Conservation (phyloP, 2,888 invertebrate species). For the Tipula confusa region DNA sequence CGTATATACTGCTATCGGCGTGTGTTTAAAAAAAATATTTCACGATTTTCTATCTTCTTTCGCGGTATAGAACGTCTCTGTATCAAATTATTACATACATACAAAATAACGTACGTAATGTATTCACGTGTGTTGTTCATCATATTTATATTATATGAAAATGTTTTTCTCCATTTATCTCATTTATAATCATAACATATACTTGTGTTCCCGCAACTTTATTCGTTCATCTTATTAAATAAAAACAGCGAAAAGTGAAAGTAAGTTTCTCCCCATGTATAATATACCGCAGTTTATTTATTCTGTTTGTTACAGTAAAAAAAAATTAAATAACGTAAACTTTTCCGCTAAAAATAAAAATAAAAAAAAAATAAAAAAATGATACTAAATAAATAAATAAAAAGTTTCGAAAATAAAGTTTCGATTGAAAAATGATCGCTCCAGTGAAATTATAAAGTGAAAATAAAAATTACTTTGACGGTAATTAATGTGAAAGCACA, state of each 20-base stretch:
- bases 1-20: not conserved
- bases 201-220: not conserved
- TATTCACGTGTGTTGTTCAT: not conserved
- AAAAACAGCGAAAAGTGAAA: conserved; percentile 5
- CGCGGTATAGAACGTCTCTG: not conserved
- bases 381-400: not conserved
- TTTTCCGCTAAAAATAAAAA: not conserved
- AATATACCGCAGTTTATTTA: not conserved
- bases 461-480: not conserved
- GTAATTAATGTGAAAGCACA: not conserved
- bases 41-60: not conserved
- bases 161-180: not conserved
- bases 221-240: not conserved
- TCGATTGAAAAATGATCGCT: not conserved
- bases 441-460: not conserved
- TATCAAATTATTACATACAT: not conserved
- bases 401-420: not conserved
- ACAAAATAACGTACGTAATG: not conserved
- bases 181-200: conserved; percentile 25
- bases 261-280: not conserved
- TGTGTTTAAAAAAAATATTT: not conserved
- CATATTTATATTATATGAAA: not conserved
- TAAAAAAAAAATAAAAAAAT: not conserved
- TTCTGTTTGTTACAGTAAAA: not conserved
- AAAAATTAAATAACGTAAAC: not conserved